These are phyloP conservation scores for Anolis apletophallus DNA, from an alignment of 2,797 vertebrate genomes.

Conservation along the genomic window DNA sequence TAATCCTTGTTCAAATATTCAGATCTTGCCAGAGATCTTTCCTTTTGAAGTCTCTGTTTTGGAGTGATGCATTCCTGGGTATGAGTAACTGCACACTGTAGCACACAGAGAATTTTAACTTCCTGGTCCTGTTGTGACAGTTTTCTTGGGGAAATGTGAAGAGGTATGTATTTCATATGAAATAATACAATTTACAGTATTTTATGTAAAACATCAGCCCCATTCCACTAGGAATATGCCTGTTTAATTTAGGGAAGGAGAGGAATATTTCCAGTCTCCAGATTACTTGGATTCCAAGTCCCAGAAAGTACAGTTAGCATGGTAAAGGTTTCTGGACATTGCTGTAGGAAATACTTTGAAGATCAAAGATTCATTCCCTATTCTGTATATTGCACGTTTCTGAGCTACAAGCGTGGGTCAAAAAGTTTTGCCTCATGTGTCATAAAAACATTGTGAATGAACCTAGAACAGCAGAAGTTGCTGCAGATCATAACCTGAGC, in stretches of 20 bases:
- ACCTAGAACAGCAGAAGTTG: too few relatives aligned
- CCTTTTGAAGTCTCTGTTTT: conserved; percentile 58
- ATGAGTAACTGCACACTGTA: conserved; percentile 25
- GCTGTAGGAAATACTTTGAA: background rate
- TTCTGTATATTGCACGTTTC: background rate
- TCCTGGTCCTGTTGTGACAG: conserved; percentile 20
- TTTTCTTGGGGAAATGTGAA: background rate
- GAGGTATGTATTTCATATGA: background rate
- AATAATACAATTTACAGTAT: background rate
- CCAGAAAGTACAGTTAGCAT: background rate
- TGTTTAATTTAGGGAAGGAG: background rate
- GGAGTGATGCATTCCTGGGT: conserved; percentile 27
- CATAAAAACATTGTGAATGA: too few relatives aligned
- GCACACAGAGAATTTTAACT: conserved; percentile 16
- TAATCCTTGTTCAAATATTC: conserved; percentile 52
- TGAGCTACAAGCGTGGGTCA: too few relatives aligned
- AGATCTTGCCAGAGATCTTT: conserved; percentile 48
- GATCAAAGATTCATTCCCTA: background rate
- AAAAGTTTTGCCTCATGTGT: too few relatives aligned
- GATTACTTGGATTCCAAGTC: background rate
- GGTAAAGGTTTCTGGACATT: background rate
- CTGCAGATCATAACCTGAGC: too few relatives aligned
- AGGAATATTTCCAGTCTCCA: background rate
- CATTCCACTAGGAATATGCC: too few relatives aligned
- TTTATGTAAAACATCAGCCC: background rate